phyloP scores from a whole-genome alignment of 1,140 invertebrate genomes.

The Hermetia illucens region DNA sequence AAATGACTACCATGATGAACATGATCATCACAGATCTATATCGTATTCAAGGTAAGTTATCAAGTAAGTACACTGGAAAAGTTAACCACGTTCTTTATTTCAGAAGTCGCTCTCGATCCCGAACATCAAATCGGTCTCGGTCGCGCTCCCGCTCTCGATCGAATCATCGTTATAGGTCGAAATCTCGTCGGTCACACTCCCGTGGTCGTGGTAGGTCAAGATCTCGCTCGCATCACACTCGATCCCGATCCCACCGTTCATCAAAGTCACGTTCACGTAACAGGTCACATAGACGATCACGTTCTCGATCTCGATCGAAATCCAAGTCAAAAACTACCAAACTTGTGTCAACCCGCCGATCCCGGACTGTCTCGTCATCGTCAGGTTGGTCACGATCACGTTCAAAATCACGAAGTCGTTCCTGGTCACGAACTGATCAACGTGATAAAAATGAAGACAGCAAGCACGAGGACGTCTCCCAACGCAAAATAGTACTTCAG shows the following conservation, averaged over 20 bases:
- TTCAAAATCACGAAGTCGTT: slow-evolving; percentile 26
- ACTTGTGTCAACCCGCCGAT: slow-evolving; percentile 24
- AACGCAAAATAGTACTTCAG: slow-evolving; percentile 10
- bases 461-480: slow-evolving; percentile 5
- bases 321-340: slow-evolving; percentile 12
- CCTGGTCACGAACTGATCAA: slow-evolving; percentile 24
- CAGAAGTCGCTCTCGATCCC: slow-evolving; percentile 28
- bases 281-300: slow-evolving; percentile 27
- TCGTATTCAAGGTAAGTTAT: slow-evolving; percentile 3
- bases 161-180: slow-evolving; percentile 21
- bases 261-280: slow-evolving; percentile 24
- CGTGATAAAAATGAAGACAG: slow-evolving; percentile 17
- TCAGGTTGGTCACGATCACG: slow-evolving; percentile 33
- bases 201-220: slow-evolving; percentile 17
- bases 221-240: slow-evolving; percentile 11
- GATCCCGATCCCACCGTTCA: slow-evolving; percentile 17
- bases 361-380: slow-evolving; percentile 19
- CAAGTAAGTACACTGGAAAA: background rate
- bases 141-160: slow-evolving; percentile 13
- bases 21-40: slow-evolving; percentile 1
- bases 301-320: slow-evolving; percentile 19
- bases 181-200: slow-evolving; percentile 15
- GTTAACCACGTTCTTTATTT: slow-evolving; percentile 8
- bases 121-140: slow-evolving; percentile 26
- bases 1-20: background rate